Conservation (phyloP, 2,113 vertebrate species). For the Pogonocichla stellata region DNA sequence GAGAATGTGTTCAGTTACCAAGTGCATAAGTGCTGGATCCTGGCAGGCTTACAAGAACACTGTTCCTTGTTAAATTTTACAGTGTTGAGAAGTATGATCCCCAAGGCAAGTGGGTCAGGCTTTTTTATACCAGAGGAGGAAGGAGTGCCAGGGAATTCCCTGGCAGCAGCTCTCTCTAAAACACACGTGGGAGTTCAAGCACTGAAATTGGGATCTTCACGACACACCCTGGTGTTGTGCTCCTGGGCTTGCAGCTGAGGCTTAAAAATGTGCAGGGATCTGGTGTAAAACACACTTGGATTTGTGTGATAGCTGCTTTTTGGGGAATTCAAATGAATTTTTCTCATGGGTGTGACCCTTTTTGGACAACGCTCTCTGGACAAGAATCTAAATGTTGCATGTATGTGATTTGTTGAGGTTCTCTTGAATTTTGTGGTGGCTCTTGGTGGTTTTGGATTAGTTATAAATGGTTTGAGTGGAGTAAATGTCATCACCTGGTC, state of each 20-base stretch:
- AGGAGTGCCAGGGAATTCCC: not conserved
- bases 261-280: not conserved
- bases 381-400: not conserved
- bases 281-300: not conserved
- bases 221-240: not conserved
- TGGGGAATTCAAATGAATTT: not conserved
- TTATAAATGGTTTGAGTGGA: not conserved
- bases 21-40: not conserved
- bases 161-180: not conserved
- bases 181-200: rapidly evolving
- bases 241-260: not conserved
- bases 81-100: not conserved
- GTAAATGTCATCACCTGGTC: not conserved
- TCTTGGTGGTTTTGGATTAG: not conserved
- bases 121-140: not conserved
- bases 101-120: not conserved
- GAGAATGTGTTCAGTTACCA: not conserved
- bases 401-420: not conserved
- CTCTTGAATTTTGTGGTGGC: not conserved
- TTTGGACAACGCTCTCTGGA: not conserved
- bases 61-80: not conserved
- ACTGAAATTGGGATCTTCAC: not conserved
- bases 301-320: not conserved
- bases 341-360: rapidly evolving
- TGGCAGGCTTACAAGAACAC: not conserved